Conservation (phyloP, 2,888 invertebrate genomes). For the Yponomeuta sedellus region DNA sequence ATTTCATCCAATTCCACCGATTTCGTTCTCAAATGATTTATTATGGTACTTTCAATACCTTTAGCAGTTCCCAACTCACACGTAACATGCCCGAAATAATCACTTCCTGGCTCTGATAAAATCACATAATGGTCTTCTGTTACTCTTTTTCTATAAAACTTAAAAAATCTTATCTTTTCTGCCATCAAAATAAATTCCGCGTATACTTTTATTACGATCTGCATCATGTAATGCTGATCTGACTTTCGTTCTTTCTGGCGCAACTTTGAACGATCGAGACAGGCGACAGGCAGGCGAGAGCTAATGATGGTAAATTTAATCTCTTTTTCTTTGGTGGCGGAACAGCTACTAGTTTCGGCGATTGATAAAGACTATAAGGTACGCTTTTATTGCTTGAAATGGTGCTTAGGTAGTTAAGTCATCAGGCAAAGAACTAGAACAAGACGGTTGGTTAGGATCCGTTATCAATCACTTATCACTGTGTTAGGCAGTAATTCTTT, state of each 20-base stretch:
- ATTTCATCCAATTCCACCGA: neutral
- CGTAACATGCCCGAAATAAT: neutral
- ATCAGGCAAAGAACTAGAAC: neutral
- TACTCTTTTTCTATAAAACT: neutral
- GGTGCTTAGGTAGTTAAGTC: neutral
- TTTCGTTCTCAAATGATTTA: neutral
- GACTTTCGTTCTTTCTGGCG: too few relatives aligned
- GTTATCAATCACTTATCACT: neutral
- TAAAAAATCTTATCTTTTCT: slow-evolving; percentile 13
- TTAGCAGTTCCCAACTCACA: neutral
- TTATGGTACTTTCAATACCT: neutral
- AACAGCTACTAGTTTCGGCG: neutral
- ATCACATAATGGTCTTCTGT: neutral
- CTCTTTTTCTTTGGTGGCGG: neutral
- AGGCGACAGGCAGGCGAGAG: neutral
- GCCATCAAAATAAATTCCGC: slow-evolving; percentile 7
- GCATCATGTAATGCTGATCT: neutral
- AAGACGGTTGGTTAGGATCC: neutral
- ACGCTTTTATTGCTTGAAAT: neutral
- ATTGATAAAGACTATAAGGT: too few relatives aligned
- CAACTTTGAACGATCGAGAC: neutral
- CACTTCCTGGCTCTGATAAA: neutral
- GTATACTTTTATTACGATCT: neutral
- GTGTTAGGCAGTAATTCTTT: neutral
- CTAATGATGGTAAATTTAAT: slow-evolving; percentile 10